A percentile compares a stretch with the other conserved stretches of the same genome.
Conservation (phyloP, 2,797 vertebrate genomes). For the Epinephelus coioides region DNA sequence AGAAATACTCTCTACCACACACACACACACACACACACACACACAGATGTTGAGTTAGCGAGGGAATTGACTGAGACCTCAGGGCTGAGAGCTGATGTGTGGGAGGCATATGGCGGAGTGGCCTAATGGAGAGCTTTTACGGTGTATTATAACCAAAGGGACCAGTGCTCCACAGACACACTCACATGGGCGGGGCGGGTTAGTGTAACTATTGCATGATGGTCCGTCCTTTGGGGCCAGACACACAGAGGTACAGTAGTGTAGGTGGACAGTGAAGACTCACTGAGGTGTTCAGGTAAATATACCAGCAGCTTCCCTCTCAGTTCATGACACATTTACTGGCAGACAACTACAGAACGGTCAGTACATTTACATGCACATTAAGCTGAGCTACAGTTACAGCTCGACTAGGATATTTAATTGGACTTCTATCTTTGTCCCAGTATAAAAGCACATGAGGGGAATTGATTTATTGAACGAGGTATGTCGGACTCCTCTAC, state of each 20-base stretch:
- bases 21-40: conserved; percentile 22
- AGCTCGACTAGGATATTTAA: too few relatives aligned
- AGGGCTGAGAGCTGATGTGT: conserved; percentile 59
- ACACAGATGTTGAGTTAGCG: conserved; percentile 24
- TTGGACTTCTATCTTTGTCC: too few relatives aligned
- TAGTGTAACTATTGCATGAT: conserved; percentile 18
- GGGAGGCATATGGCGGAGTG: conserved; percentile 60
- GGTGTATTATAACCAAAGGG: conserved; percentile 47
- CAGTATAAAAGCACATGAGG: too few relatives aligned
- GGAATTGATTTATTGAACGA: too few relatives aligned
- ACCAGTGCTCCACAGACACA: conserved; percentile 33
- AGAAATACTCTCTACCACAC: conserved; percentile 24
- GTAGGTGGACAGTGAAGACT: background rate
- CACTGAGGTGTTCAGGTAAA: conserved; percentile 16
- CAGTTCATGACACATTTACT: background rate
- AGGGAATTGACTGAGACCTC: conserved; percentile 61
- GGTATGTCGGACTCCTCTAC: too few relatives aligned
- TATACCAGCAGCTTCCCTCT: background rate
- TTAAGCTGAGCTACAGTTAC: too few relatives aligned
- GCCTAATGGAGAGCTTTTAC: conserved; percentile 68
- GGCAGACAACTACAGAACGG: background rate
- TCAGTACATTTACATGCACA: too few relatives aligned
- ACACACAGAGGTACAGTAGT: background rate
- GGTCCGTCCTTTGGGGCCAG: background rate
- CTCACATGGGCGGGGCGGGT: conserved; percentile 11